These are phyloP conservation scores for Onychomys leucogaster DNA, from an alignment of 2,797 vertebrate genomes.

Conservation along the genomic window DNA sequence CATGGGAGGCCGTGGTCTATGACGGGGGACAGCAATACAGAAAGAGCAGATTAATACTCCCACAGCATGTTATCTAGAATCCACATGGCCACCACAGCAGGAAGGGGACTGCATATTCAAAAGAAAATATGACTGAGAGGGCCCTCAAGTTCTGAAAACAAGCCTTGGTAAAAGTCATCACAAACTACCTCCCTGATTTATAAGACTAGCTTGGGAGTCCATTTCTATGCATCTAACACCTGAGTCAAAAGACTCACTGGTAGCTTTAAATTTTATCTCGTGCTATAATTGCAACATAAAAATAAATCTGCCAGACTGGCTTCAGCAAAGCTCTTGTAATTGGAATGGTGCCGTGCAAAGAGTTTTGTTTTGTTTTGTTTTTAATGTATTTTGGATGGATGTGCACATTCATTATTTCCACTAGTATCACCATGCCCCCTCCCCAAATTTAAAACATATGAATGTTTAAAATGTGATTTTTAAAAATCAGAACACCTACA, in stretches of 20 bases:
- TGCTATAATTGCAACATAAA: constrained; percentile 50
- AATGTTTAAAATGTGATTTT: not conserved
- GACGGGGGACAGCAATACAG: not conserved
- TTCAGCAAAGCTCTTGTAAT: constrained; percentile 10
- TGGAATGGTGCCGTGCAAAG: not conserved
- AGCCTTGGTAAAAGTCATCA: not conserved
- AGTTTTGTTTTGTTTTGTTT: not conserved
- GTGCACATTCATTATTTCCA: constrained; percentile 21
- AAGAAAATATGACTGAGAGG: not conserved
- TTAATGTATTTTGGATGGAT: not conserved
- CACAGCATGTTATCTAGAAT: not conserved
- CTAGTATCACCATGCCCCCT: not conserved
- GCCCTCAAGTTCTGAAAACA: not conserved
- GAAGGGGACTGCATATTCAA: not conserved
- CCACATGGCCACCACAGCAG: not conserved
- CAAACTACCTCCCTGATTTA: not conserved
- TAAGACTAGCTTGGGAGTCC: not conserved
- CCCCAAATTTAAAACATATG: constrained; percentile 15
- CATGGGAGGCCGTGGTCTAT: not conserved
- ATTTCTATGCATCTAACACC: not conserved
- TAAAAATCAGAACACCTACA: not conserved
- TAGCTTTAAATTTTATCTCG: constrained; percentile 44
- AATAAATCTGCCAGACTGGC: constrained; percentile 39
- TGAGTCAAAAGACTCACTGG: not conserved
- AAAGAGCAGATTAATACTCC: not conserved